Conservation (phyloP, 2,888 invertebrate species). For the Trissolcus japonicus region DNA sequence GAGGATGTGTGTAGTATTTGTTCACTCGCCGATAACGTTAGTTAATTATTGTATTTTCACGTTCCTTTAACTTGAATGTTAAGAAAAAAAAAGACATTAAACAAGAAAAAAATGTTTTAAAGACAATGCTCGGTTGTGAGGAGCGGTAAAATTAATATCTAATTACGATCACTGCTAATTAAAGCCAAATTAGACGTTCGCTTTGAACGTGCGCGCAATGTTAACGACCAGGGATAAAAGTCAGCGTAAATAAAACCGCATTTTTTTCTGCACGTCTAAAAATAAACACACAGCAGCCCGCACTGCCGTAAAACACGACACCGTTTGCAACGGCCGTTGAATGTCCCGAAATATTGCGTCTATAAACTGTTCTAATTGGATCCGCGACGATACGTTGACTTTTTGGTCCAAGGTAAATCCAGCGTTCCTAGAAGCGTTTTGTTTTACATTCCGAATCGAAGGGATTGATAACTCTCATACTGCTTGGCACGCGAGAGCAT, state of each 20-base stretch:
- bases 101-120: not conserved
- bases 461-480: slow-evolving; percentile 10
- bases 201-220: slow-evolving; percentile 24
- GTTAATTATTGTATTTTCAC: slow-evolving; percentile 42
- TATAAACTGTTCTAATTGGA: slow-evolving; percentile 33
- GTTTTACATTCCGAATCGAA: slow-evolving; percentile 19
- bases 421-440: slow-evolving; percentile 9
- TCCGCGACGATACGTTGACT: slow-evolving; percentile 1
- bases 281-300: slow-evolving; percentile 7
- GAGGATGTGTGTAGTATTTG: slow-evolving; percentile 48
- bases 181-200: slow-evolving; percentile 34
- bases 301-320: slow-evolving; percentile 24
- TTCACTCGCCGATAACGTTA: slow-evolving; percentile 48
- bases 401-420: slow-evolving; percentile 17
- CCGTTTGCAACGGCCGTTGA: slow-evolving; percentile 24
- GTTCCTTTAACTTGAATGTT: slow-evolving; percentile 39
- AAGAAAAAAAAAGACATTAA: slow-evolving; percentile 27
- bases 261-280: slow-evolving; percentile 32
- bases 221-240: slow-evolving; percentile 35
- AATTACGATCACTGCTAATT: slow-evolving; percentile 41
- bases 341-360: slow-evolving; percentile 33
- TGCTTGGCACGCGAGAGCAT: slow-evolving; percentile 25
- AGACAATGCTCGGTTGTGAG: slow-evolving; percentile 44
- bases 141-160: slow-evolving; percentile 44
- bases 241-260: slow-evolving; percentile 25